Percentiles rank a stretch among this genome's conserved stretches.
Evolutionary conservation across 2,113 vertebrate species (phyloP).

Genomic region (Cavia aperea): DNA sequence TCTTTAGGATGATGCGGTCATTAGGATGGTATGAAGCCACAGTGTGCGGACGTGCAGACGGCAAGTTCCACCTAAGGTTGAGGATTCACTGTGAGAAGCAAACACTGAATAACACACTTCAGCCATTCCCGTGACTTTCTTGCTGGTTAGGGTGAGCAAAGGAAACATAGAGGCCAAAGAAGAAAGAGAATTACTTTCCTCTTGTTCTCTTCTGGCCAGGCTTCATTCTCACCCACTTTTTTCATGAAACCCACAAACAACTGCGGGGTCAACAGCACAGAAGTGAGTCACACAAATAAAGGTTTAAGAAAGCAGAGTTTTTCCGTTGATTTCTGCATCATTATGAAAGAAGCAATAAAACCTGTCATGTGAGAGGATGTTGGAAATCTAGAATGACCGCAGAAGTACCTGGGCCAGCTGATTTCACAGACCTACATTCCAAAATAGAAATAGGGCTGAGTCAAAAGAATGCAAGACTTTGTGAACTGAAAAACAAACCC

Average conservation of each 20-base stretch:
- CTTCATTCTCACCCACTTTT: rapidly evolving
- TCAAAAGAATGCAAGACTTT: not conserved
- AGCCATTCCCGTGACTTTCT: not conserved
- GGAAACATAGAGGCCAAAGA: not conserved
- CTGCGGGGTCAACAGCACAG: not conserved
- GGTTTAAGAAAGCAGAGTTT: not conserved
- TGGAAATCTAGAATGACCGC: not conserved
- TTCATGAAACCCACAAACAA: not conserved
- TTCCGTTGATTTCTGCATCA: not conserved
- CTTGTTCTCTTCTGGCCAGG: not conserved
- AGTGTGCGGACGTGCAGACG: not conserved
- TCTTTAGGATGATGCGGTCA: not conserved
- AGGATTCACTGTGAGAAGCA: not conserved
- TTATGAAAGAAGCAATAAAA: not conserved
- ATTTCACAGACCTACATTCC: not conserved
- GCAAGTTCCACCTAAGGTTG: not conserved
- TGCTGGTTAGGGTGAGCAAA: too few species aligned
- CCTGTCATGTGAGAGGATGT: not conserved
- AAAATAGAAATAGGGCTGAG: not conserved
- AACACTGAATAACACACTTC: rapidly evolving
- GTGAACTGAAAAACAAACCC: not conserved
- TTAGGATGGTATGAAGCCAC: not conserved
- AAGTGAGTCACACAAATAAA: not conserved
- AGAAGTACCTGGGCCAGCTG: not conserved
- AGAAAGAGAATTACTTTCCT: not conserved